Base-by-base conservation (phyloP, 2,797 vertebrate species). In the Tolypeutes matacus region DNA sequence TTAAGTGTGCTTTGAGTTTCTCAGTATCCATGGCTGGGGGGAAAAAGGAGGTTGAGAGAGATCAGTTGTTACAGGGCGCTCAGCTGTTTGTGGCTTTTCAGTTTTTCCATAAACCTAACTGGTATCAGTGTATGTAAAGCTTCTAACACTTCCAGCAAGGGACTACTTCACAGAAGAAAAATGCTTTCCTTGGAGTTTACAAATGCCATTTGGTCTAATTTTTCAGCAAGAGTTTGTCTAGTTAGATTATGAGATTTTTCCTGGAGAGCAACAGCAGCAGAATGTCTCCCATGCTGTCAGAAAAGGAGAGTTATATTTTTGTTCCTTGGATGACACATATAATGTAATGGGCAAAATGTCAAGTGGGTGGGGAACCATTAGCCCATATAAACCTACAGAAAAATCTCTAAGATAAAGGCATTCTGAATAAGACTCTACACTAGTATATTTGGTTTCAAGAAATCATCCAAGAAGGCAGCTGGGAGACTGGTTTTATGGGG, bases 291-390 rank as follows among this genome's bases (percentile, higher is more conserved):
- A 86, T 95, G 93, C 92, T 95, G 90, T 97, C 96, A 96, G 92
- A 82, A 67, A 93, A 36, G 17, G 34, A 89, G 80, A 95, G 62
- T 93, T 95, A 89, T 81, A 96, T 87, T 92, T 97, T 80, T n/a
- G 10, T 46, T 96, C 92, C 91, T 95, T 97, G 88, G 95, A 97
- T 97, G 85, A 96, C 97, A 96, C 84, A 92, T 64, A 94, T 69
- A 97, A 96, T 39, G 84, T 1, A 46, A 82, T 70, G 21, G 96
- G 95, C 95, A 98, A 97, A 97, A 97, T 96, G 91, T 97, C 97
- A 97, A 95, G 91, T 94, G 84, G 86, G 81, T 72, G 91, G 97
- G 95, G 93, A 70, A 36, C 94, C 65, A 90, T 97, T 93, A 96
- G 95, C 95, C 96, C 87, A 58, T 62, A 95, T 25, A 60, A 92